phyloP scores from a whole-genome alignment of 2,888 invertebrate genomes.

The Eumacrocentrus americanus region DNA sequence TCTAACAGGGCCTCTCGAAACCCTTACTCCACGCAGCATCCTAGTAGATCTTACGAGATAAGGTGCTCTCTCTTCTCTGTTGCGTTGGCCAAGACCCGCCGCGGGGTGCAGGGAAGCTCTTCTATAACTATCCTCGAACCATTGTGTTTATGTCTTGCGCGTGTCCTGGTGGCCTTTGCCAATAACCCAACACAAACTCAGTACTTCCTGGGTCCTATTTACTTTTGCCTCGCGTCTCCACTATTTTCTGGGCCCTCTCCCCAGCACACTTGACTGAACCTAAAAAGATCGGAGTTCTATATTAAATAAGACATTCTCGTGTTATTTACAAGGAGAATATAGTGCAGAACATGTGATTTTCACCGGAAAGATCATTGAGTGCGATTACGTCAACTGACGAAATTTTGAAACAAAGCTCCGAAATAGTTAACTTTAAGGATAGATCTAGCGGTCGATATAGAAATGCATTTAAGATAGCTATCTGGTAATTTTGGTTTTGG shows the following conservation, averaged over 20 bases:
- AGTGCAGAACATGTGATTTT: not conserved
- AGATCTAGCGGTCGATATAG: conserved; percentile 26
- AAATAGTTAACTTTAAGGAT: too few species aligned
- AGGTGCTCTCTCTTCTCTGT: conserved; percentile 42
- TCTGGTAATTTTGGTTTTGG: conserved; percentile 25
- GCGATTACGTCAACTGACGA: conserved; percentile 26
- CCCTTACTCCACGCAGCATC: conserved; percentile 46
- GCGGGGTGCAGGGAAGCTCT: conserved; percentile 43
- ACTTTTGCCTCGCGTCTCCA: not conserved
- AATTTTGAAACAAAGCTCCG: too few species aligned
- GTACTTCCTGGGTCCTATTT: not conserved
- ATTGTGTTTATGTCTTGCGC: conserved; percentile 46
- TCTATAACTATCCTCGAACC: conserved; percentile 27
- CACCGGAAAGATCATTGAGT: not conserved
- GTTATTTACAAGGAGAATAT: too few species aligned
- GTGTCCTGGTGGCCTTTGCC: conserved; percentile 16
- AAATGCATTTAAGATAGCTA: conserved; percentile 37
- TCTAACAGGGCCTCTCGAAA: conserved; percentile 56
- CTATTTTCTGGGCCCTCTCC: conserved; percentile 2
- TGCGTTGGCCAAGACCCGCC: conserved; percentile 57
- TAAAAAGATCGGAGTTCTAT: not conserved
- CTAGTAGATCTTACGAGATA: conserved; percentile 55
- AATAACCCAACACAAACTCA: not conserved
- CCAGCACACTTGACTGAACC: conserved; percentile 5
- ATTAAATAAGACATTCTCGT: not conserved